Conservation (phyloP, 53 echinoderm and acorn worm species). For the Holothuria scabra region DNA sequence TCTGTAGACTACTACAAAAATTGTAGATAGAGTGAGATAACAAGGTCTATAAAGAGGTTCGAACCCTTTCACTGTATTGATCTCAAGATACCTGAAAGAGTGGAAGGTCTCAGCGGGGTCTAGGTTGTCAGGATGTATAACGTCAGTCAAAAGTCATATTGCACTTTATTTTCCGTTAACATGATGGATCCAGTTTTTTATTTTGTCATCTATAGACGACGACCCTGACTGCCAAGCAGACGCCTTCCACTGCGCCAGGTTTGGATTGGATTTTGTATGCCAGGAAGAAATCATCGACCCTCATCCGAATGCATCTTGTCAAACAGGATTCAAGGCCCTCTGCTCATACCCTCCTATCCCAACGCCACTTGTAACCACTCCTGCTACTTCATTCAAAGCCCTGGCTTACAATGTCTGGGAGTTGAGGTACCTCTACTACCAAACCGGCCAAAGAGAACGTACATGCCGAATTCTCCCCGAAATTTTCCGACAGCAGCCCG, state of each 20-base stretch:
- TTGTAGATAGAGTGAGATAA: no score
- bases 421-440: constrained; percentile 69
- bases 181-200: no score
- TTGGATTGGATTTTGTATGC: constrained; percentile 23
- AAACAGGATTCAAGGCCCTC: constrained; percentile 13
- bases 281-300: constrained; percentile 9
- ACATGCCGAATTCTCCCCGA: constrained; percentile 80
- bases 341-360: constrained; percentile 23
- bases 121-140: no score
- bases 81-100: no score
- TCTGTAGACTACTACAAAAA: no score
- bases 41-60: no score
- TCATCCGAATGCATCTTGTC: constrained; percentile 16
- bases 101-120: no score
- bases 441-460: constrained; percentile 86
- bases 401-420: constrained; percentile 91
- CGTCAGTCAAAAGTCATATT: no score
- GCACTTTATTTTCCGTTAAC: no score
- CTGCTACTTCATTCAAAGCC: constrained; percentile 36
- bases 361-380: constrained; percentile 12
- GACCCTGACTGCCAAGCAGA: constrained; percentile 30
- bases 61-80: no score
- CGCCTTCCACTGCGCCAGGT: constrained; percentile 7
- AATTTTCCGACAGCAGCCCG: constrained; percentile 67
- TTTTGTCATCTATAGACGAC: constrained; percentile 12